A percentile compares a stretch with the other conserved stretches of the same genome.
These are phyloP conservation scores for Gadus macrocephalus DNA, from an alignment of 2,113 vertebrate species.

Conservation along the genomic window DNA sequence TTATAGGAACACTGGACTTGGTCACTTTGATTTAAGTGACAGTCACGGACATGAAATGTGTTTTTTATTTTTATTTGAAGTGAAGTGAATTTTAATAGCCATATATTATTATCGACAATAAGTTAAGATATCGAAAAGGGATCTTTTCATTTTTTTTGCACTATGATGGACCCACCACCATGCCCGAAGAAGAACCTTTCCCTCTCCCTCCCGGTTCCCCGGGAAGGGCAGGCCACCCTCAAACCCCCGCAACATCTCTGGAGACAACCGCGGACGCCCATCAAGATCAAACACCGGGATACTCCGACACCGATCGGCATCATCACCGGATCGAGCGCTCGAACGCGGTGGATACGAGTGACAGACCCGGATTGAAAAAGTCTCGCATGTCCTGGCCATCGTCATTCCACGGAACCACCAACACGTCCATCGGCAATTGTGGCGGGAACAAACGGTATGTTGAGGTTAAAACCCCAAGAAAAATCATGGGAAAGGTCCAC, in stretches of 20 bases:
- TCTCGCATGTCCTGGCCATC: conserved; percentile 96
- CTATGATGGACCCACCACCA: conserved; percentile 83
- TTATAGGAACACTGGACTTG: conserved; percentile 53
- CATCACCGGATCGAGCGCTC: conserved; percentile 87
- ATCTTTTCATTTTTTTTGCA: conserved; percentile 51
- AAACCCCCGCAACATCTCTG: conserved; percentile 89
- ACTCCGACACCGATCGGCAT: conserved; percentile 82
- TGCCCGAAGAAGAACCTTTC: conserved; percentile 87
- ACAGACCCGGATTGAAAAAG: conserved; percentile 87
- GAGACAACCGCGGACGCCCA: conserved; percentile 88
- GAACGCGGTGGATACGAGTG: conserved; percentile 89
- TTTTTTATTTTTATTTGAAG: conserved; percentile 21
- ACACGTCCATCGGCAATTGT: conserved; percentile 76
- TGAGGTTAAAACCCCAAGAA: conserved; percentile 46
- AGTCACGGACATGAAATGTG: conserved; percentile 56
- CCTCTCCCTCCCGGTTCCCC: conserved; percentile 84
- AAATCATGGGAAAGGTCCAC: neutral
- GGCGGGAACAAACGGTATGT: conserved; percentile 77
- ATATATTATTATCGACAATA: conserved; percentile 52
- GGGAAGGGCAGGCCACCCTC: conserved; percentile 85
- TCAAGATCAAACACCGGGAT: conserved; percentile 79
- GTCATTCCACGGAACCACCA: conserved; percentile 86
- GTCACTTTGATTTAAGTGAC: conserved; percentile 57
- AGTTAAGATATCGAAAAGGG: conserved; percentile 35
- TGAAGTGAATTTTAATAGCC: conserved; percentile 57